Percentiles rank a stretch among this genome's conserved stretches.
Conservation (phyloP, 2,888 invertebrate genomes). For the Hoplodrina blanda region DNA sequence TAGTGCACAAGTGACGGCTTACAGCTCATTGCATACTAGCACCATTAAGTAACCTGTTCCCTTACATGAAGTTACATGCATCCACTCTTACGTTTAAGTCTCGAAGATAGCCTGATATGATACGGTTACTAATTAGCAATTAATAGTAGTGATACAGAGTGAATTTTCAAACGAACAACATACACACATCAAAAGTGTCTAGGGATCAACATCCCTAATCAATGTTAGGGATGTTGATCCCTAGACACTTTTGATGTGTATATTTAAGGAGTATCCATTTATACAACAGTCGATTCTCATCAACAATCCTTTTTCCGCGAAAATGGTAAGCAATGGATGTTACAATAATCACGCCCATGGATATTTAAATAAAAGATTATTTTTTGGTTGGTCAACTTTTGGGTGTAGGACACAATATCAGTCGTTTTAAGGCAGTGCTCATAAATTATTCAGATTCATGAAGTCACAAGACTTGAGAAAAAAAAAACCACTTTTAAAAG, state of each 20-base stretch:
- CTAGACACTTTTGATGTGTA: too few relatives aligned
- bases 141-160: neutral
- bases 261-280: neutral
- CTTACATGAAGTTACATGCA: constrained; percentile 31
- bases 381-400: too few relatives aligned
- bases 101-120: constrained; percentile 21
- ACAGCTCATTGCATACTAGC: constrained; percentile 58
- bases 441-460: too few relatives aligned
- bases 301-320: neutral
- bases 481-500: too few relatives aligned
- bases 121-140: constrained; percentile 21
- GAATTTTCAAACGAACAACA: constrained; percentile 1
- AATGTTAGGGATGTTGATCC: too few relatives aligned
- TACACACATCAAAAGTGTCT: too few relatives aligned
- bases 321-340: neutral
- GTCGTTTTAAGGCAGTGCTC: too few relatives aligned
- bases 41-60: constrained; percentile 52
- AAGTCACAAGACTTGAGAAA: too few relatives aligned
- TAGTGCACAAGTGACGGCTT: constrained; percentile 56
- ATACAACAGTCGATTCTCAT: neutral
- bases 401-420: too few relatives aligned
- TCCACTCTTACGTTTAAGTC: constrained; percentile 18
- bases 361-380: neutral
- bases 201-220: too few relatives aligned
- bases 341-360: neutral